A percentile compares a stretch with the other conserved stretches of the same genome.
Evolutionary conservation across 1,140 invertebrate species (phyloP).

Genomic region (Drosophila tani): DNA sequence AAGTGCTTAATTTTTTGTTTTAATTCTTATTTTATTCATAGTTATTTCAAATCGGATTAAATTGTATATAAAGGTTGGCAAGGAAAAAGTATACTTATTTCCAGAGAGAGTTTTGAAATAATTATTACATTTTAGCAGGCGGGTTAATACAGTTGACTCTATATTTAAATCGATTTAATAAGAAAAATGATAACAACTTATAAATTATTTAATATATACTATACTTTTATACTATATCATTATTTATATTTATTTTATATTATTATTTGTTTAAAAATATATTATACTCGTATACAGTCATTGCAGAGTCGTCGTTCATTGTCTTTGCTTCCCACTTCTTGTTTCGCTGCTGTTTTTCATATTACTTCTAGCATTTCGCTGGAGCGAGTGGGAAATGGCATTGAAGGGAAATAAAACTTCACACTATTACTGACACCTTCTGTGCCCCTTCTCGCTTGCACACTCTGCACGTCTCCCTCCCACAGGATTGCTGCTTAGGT

Average conservation of each 20-base stretch:
- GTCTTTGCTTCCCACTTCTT: not conserved
- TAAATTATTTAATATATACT: too few species aligned
- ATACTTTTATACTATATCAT: too few species aligned
- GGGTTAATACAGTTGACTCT: too few species aligned
- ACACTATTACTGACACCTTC: constrained; percentile 56
- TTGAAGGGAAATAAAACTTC: constrained; percentile 78
- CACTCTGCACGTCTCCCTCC: constrained; percentile 6
- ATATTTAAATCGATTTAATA: too few species aligned
- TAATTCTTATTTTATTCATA: too few species aligned
- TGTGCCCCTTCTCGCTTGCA: not conserved
- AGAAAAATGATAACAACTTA: too few species aligned
- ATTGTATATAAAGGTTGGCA: not conserved
- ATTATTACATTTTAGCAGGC: too few species aligned
- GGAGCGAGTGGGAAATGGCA: constrained; percentile 37
- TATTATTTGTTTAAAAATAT: not conserved
- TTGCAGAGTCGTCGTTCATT: not conserved
- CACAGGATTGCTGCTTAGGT: constrained; percentile 60
- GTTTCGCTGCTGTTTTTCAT: constrained; percentile 30
- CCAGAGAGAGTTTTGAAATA: too few species aligned
- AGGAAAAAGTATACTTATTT: too few species aligned
- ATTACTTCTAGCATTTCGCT: constrained; percentile 42
- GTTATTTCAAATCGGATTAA: not conserved
- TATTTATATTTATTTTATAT: not conserved
- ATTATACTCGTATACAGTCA: constrained; percentile 1
- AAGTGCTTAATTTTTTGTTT: too few species aligned